phyloP scores from a whole-genome alignment of 2,113 vertebrate species.

The Pimephales promelas region DNA sequence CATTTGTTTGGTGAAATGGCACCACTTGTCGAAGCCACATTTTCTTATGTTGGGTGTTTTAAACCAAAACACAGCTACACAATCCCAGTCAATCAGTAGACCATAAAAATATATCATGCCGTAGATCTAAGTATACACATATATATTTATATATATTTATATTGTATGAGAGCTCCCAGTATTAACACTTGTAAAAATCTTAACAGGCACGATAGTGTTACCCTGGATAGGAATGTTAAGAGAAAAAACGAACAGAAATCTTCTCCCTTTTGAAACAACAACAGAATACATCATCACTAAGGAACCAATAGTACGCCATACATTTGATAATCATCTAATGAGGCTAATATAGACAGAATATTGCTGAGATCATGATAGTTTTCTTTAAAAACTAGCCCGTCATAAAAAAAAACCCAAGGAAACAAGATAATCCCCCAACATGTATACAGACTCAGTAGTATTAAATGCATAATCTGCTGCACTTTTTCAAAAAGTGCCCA shows the following conservation, averaged over 20 bases:
- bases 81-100: slow-evolving; percentile 63
- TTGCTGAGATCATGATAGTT: slow-evolving; percentile 79
- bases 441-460: slow-evolving; percentile 98
- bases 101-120: slow-evolving; percentile 68
- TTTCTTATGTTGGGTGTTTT: slow-evolving; percentile 11
- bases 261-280: slow-evolving; percentile 70
- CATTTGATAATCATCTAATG: slow-evolving; percentile 70
- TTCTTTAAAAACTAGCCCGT: slow-evolving; percentile 57
- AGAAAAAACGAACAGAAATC: slow-evolving; percentile 64
- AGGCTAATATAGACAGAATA: slow-evolving; percentile 79
- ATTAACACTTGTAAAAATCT: slow-evolving; percentile 76
- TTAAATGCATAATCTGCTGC: slow-evolving; percentile 79
- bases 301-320: slow-evolving; percentile 44
- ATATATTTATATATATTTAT: slow-evolving; percentile 69
- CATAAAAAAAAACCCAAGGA: slow-evolving; percentile 66
- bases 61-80: slow-evolving; percentile 53
- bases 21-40: not conserved
- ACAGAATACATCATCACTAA: slow-evolving; percentile 55
- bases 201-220: slow-evolving; percentile 89
- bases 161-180: slow-evolving; percentile 66
- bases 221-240: slow-evolving; percentile 80
- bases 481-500: slow-evolving; percentile 63
- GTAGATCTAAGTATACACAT: slow-evolving; percentile 58
- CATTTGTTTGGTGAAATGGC: slow-evolving; percentile 14
- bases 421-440: slow-evolving; percentile 77